Evolutionary conservation across 2,888 invertebrate species (phyloP).

Genomic region (Peribatodes rhomboidaria): DNA sequence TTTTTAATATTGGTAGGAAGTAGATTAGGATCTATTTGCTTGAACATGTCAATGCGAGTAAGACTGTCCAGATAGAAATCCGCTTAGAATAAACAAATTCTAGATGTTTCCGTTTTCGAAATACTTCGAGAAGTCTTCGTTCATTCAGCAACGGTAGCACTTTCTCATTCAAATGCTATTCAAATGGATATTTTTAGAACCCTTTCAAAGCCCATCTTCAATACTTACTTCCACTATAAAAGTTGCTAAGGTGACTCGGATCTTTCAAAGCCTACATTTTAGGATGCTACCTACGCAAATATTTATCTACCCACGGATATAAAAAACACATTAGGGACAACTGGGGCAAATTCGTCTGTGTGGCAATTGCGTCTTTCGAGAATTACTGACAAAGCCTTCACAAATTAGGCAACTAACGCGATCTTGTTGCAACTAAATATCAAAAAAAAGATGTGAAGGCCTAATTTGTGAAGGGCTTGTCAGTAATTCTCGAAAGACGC

Average conservation of each 20-base stretch:
- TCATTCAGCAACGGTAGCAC: slow-evolving; percentile 25
- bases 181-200: slow-evolving; percentile 45
- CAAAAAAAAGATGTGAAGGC: too few relatives aligned
- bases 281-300: slow-evolving; percentile 28
- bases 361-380: too few relatives aligned
- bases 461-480: too few relatives aligned
- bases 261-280: slow-evolving; percentile 51
- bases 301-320: neutral
- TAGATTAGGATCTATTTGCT: too few relatives aligned
- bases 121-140: neutral
- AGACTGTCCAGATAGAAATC: neutral
- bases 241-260: slow-evolving; percentile 49
- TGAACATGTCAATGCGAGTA: too few relatives aligned
- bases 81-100: neutral
- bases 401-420: too few relatives aligned
- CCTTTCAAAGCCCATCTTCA: slow-evolving; percentile 41
- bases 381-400: too few relatives aligned
- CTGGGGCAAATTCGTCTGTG: too few relatives aligned
- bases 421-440: too few relatives aligned
- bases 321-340: too few relatives aligned
- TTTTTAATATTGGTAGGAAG: too few relatives aligned
- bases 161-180: slow-evolving; percentile 47
- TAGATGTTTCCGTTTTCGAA: neutral
- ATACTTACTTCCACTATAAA: slow-evolving; percentile 39
- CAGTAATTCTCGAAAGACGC: too few relatives aligned